Percentiles rank a stretch among this genome's conserved stretches.
These are phyloP conservation scores for Procambarus clarkii DNA, from an alignment of 1,140 invertebrate genomes.

Conservation along the genomic window DNA sequence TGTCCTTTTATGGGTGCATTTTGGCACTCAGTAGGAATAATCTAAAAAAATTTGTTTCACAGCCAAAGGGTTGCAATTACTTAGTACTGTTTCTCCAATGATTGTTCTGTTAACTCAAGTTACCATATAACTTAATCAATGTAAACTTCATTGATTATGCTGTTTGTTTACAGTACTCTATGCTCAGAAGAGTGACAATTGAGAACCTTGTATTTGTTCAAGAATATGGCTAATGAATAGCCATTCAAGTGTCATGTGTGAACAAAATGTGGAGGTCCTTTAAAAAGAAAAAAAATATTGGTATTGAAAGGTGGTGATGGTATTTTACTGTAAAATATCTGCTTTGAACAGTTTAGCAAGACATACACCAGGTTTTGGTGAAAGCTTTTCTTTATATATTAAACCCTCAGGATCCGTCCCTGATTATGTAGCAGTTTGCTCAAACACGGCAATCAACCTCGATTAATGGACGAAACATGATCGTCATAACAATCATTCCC, in stretches of 20 bases:
- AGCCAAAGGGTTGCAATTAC: too few relatives aligned
- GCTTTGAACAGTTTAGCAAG: background rate
- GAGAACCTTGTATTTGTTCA: too few relatives aligned
- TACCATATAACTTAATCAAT: too few relatives aligned
- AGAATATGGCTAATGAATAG: too few relatives aligned
- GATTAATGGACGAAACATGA: constrained; percentile 20
- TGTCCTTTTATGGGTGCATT: too few relatives aligned
- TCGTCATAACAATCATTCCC: constrained; percentile 37
- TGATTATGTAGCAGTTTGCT: constrained; percentile 29
- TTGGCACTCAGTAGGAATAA: too few relatives aligned
- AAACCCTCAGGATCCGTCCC: constrained; percentile 29
- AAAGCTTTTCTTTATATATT: background rate
- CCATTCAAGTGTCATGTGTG: background rate
- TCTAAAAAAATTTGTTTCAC: too few relatives aligned
- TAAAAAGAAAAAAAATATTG: background rate
- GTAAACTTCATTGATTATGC: too few relatives aligned
- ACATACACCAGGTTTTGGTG: background rate
- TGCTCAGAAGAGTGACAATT: too few relatives aligned
- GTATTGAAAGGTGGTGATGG: background rate
- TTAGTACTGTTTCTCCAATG: too few relatives aligned
- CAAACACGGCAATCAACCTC: constrained; percentile 31
- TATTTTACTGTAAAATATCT: background rate
- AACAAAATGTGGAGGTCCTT: background rate
- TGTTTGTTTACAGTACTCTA: too few relatives aligned
- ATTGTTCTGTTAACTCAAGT: too few relatives aligned